Evolutionary conservation across 2,797 vertebrate genomes (phyloP).

Genomic region (Clamator glandarius): DNA sequence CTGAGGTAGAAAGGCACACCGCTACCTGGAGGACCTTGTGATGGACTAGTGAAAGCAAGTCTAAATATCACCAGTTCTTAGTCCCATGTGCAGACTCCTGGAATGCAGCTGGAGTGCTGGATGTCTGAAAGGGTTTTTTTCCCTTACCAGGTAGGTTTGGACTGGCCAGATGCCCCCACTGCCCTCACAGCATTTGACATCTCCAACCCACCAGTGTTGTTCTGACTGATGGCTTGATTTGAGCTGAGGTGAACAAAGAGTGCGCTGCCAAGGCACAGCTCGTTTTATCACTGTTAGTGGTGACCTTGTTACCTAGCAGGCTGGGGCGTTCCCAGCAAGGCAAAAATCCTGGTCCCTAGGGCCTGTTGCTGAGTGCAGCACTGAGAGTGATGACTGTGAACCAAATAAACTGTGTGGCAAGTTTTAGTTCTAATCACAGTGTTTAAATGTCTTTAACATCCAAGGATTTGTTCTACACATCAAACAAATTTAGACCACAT

Average conservation of each 20-base stretch:
- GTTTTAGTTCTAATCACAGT: neutral
- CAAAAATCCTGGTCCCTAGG: neutral
- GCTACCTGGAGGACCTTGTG: neutral
- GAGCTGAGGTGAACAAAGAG: neutral
- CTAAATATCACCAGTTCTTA: accelerated
- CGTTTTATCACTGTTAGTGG: accelerated
- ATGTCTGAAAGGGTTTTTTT: neutral
- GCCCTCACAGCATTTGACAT: neutral
- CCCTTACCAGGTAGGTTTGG: neutral
- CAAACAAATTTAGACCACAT: neutral
- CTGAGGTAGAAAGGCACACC: neutral
- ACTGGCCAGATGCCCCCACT: neutral
- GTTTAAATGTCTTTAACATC: neutral
- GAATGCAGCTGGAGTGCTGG: neutral
- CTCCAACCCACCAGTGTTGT: neutral
- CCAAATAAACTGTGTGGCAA: neutral
- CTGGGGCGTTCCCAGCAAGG: neutral
- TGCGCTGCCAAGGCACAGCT: accelerated
- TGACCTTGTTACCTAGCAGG: accelerated
- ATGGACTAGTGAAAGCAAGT: neutral
- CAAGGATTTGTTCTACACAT: neutral
- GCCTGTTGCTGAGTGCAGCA: accelerated
- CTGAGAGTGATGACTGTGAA: neutral
- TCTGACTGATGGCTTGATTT: neutral
- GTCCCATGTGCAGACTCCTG: neutral